Conservation (phyloP, 2,888 invertebrate genomes). For the Drosophila anomalata region DNA sequence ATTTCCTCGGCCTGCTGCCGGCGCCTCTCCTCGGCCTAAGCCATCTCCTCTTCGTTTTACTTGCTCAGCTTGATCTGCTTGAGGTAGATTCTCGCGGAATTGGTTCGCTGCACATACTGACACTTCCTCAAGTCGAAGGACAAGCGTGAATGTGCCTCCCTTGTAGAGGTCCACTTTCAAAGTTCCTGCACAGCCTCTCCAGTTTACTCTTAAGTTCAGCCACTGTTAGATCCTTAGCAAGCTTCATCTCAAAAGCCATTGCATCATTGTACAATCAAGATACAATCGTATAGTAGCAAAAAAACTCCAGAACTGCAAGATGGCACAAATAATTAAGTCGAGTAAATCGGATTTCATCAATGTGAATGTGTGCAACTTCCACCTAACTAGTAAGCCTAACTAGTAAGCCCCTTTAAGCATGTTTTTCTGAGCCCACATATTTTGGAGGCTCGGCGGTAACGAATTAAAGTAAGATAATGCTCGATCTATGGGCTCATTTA, state of each 20-base stretch:
- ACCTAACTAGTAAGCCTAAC: too few species aligned
- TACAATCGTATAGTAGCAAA: too few species aligned
- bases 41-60: conserved; percentile 93
- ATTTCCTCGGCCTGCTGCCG: conserved; percentile 88
- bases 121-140: conserved; percentile 93
- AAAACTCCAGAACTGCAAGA: conserved; percentile 5
- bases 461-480: too few species aligned
- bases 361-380: conserved; percentile 91
- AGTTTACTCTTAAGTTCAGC: conserved; percentile 93
- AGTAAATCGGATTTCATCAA: conserved; percentile 87
- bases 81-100: conserved; percentile 93
- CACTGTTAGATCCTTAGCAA: conserved; percentile 91
- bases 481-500: too few species aligned
- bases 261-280: too few species aligned
- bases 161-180: conserved; percentile 93
- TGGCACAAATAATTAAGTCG: conserved; percentile 51
- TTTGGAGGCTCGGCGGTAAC: too few species aligned
- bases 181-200: conserved; percentile 90
- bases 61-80: conserved; percentile 94
- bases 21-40: conserved; percentile 87
- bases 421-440: too few species aligned
- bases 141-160: conserved; percentile 88
- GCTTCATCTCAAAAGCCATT: conserved; percentile 90
- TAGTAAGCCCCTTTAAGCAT: too few species aligned
- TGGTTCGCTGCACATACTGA: conserved; percentile 92